Evolutionary conservation across 2,797 vertebrate species (phyloP), one percentile per base, ranked within the genome.

Genomic region (Ammospiza maritima): DNA sequence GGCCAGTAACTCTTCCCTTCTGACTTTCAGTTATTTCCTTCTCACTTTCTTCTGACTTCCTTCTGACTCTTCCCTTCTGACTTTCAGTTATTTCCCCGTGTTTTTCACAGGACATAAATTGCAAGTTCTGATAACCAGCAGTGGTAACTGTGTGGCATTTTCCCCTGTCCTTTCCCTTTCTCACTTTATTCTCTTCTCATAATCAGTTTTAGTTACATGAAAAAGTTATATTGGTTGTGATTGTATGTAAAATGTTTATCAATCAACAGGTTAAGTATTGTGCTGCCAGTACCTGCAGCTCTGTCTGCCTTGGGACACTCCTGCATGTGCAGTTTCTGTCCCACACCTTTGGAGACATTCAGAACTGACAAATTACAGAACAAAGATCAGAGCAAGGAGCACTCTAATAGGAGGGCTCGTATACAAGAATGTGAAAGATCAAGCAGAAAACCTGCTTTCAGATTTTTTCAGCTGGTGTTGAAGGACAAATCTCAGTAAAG

Each of bases 1-100:
- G 76, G 88, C 91, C 88, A 88, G 80, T 87, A 95, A 89, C 80
- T 91, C 90, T 89, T 88, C 85, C 54, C 62, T 79, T 78, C 70
- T 66, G 62, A 86, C 54, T 88, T 64, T 47, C 42, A 75, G 45
- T 76, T 76, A 91, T 62, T 96, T 86, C 60, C 45, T 38, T 38
- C 36, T 38, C 36, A 38, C 36, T 38, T 38, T 38, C 36, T 38
- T 38, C 36, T 38, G 36, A 38, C 36, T 38, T 38, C 36, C 36
- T 38, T 38, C 36, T 38, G 36, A 38, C 36, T 38, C 36, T 38
- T 38, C 36, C 36, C 36, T 38, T 78, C 70, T 66, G 65, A 86
- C 54, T 88, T 64, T 47, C 42, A 75, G 45, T 79, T 76, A 91
- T 62, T 96, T 86, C 60, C 45, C 51, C 1, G 0, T 27, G 44